These are phyloP conservation scores for Meloidogyne exigua DNA, from an alignment of 1,140 invertebrate genomes.

Conservation along the genomic window DNA sequence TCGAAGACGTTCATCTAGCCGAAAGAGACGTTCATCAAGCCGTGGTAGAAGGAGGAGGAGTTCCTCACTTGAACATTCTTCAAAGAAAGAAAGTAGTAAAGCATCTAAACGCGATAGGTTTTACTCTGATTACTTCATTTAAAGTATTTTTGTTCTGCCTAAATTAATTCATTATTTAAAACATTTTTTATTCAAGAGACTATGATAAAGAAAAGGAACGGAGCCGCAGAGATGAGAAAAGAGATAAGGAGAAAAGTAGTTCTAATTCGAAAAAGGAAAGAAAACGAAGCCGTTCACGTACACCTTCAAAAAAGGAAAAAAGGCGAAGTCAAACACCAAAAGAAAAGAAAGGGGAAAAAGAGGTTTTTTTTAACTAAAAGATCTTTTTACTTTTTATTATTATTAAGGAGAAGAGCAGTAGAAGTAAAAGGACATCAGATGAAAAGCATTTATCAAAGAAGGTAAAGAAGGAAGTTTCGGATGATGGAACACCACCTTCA, in stretches of 20 bases:
- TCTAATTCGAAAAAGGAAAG: conserved; percentile 8
- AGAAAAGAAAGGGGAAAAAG: conserved; percentile 15
- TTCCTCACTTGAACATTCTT: conserved; percentile 16
- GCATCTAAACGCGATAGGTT: conserved; percentile 14
- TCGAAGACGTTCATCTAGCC: conserved; percentile 27
- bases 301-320: conserved; percentile 6
- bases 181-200: not conserved
- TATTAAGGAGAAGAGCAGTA: conserved; percentile 5
- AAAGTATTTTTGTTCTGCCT: too few species aligned
- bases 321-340: conserved; percentile 14
- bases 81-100: not conserved
- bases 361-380: conserved; percentile 10
- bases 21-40: conserved; percentile 24
- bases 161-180: not conserved
- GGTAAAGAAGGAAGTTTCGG: not conserved
- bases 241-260: conserved; percentile 14
- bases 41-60: not conserved
- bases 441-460: conserved; percentile 19
- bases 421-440: conserved; percentile 25
- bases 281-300: not conserved
- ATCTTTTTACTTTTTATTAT: not conserved
- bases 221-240: conserved; percentile 4
- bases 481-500: not conserved
- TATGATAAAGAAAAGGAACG: not conserved
- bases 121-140: not conserved